Evolutionary conservation across 2,797 vertebrate genomes (phyloP).

Genomic region (Sebastes steindachneri): DNA sequence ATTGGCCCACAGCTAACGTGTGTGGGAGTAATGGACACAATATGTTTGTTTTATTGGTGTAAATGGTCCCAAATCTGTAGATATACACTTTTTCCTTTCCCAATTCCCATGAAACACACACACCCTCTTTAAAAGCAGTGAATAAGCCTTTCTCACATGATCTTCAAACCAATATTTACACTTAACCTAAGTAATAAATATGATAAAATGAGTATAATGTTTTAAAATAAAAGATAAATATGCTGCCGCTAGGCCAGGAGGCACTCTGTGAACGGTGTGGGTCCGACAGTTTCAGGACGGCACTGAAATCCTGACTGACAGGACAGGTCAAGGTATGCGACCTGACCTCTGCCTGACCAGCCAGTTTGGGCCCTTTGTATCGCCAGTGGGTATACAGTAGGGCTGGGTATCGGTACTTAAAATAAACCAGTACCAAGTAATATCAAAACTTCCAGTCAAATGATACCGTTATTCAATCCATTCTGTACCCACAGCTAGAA

Average conservation of each 20-base stretch:
- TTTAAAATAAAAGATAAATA: slow-evolving; percentile 73
- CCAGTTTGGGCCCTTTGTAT: slow-evolving; percentile 55
- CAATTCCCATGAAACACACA: slow-evolving; percentile 33
- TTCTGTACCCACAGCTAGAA: too few species aligned
- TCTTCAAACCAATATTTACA: slow-evolving; percentile 76
- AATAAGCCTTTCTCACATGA: slow-evolving; percentile 24
- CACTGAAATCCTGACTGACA: slow-evolving; percentile 23
- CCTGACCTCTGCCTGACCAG: slow-evolving; percentile 10
- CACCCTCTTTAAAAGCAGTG: slow-evolving; percentile 34
- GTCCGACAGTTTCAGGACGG: slow-evolving; percentile 21
- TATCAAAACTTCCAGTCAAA: too few species aligned
- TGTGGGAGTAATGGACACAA: neutral
- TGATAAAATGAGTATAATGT: slow-evolving; percentile 49
- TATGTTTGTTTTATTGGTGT: neutral
- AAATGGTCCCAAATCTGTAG: neutral
- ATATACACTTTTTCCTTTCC: neutral
- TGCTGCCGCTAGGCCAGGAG: slow-evolving; percentile 48
- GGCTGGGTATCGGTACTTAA: neutral
- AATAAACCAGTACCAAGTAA: too few species aligned
- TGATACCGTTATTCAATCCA: too few species aligned
- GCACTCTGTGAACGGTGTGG: slow-evolving; percentile 37
- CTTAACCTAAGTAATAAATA: slow-evolving; percentile 81
- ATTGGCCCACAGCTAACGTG: neutral
- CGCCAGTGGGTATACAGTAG: slow-evolving; percentile 21
- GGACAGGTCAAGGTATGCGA: neutral